Base-by-base conservation (phyloP, 2,113 vertebrate species). In the Notothenia coriiceps region DNA sequence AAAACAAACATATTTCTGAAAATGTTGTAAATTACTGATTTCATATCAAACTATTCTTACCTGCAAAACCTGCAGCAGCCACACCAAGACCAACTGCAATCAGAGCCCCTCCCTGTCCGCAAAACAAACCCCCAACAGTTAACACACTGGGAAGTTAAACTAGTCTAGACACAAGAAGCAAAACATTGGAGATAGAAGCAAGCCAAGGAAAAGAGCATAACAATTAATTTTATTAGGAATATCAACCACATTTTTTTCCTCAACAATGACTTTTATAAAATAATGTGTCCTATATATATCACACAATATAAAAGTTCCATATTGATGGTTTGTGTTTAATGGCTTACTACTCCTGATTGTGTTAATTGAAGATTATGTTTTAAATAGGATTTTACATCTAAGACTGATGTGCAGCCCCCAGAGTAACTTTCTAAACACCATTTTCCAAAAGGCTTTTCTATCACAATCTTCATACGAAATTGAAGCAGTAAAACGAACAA, bases 31-130 rank as follows among this genome's bases (percentile, higher is more conserved):
- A 64, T 44, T 6, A 47, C 6, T 11, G 1, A 17, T 65, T 22
- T 22, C 14, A 10, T 15, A 51, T 59, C 4, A 54, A 40, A 44
- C 18, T 22, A 2, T 49, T 74, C 92, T 94, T 92, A 98, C 97
- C 97, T 93, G 96, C 97, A 96, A 98, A 97, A 4, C 95, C 96
- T 76, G 95, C 91, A 65, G 97, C 95, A 69, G 97, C 96, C 67
- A 98, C 83, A 8, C 97, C 96, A n/a, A 99, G 96, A 40, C 98
- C 98, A 1, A 98, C 94, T 0, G 95, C 95, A 47, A 99, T 96
- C 86, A 98, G 82, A 75, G 94, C 95, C 61, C 88, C 91, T 51
- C 97, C 96, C 97, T 98, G 75, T 62, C 18, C 68, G 4, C 6
- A 54, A 73, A 46, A 85, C 1, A 3, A 65, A 62, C 43, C 63